Base-by-base conservation (phyloP, 1,140 invertebrate species). In the Sinonovacula constricta region DNA sequence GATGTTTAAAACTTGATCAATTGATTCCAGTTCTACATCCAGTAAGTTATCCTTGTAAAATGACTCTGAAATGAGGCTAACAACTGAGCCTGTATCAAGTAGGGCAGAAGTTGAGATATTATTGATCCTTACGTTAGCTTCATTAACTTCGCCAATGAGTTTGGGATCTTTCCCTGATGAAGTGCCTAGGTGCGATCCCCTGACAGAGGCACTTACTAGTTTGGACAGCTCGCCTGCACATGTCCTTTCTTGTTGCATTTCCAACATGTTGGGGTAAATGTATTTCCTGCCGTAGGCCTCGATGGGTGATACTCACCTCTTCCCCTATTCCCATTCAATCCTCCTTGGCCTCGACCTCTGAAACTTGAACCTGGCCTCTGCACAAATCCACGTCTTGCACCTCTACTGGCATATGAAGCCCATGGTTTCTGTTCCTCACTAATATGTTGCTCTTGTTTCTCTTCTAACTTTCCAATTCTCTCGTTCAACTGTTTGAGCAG, bases 101-200 rank as follows among this genome's bases (percentile, higher is more conserved):
- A 69, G 24, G 22, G 66, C 49, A 10, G 51, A n/a, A 2, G 51
- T n/a, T 3, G 1, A 18, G 15, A 56, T 54, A n/a, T 51, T 28
- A 34, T 54, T 36, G 0, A 69, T 18, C 24, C 15, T 31, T 26
- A 69, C 36, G 4, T 34, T 10, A 4, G 34, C 66, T 34, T 56
- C 51, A 69, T 69, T 69, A 22, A 22, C 36, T 0, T 69, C 33
- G 30, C 66, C 66, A 22, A 69, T 31, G 3, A 69, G 28, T 39
- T 56, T 30, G 12, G 45, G 45, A 34, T 53, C 45, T n/a, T 18
- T 18, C 22, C n/a, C 4, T 2, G 22, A 26, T 18, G 7, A n/a
- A 4, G 65, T 67, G 65, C 65, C 26, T 15, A n/a, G 15, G 65
- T 51, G 14, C 18, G 65, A 67, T 53, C 65, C 65, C 26, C 5